phyloP scores from a whole-genome alignment of 2,888 invertebrate genomes.

The Xestia rhomboidea region DNA sequence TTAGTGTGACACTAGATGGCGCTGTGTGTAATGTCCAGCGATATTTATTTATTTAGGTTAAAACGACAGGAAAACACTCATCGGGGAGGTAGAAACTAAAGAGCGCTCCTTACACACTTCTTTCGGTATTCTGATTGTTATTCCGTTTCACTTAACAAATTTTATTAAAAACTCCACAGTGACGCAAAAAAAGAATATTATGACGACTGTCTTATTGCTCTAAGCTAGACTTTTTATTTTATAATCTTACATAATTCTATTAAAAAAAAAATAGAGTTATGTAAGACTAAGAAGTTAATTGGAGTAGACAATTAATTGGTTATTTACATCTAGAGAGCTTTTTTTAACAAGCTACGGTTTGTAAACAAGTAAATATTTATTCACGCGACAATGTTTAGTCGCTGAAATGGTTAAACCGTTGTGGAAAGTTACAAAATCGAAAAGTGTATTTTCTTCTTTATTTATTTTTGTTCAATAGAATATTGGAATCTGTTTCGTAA shows the following conservation, averaged over 20 bases:
- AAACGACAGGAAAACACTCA: too few species aligned
- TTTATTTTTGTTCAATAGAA: neutral
- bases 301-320: slow-evolving; percentile 15
- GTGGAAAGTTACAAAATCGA: neutral
- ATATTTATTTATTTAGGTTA: too few species aligned
- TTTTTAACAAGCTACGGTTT: slow-evolving; percentile 29
- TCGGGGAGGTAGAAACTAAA: too few species aligned
- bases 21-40: too few species aligned
- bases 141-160: neutral
- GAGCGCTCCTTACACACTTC: too few species aligned
- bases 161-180: too few species aligned
- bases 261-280: slow-evolving; percentile 13
- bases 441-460: neutral
- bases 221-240: neutral
- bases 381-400: slow-evolving; percentile 3
- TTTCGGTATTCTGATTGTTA: too few species aligned
- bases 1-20: too few species aligned
- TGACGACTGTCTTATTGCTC: neutral
- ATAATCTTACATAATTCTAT: too few species aligned
- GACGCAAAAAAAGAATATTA: neutral
- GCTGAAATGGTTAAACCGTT: neutral
- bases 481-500: neutral
- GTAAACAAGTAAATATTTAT: slow-evolving; percentile 32
- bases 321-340: slow-evolving; percentile 15
- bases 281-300: slow-evolving; percentile 8